These are phyloP conservation scores for Ophthalmolycus amberensis DNA, from an alignment of 2,113 vertebrate genomes.

Conservation along the genomic window DNA sequence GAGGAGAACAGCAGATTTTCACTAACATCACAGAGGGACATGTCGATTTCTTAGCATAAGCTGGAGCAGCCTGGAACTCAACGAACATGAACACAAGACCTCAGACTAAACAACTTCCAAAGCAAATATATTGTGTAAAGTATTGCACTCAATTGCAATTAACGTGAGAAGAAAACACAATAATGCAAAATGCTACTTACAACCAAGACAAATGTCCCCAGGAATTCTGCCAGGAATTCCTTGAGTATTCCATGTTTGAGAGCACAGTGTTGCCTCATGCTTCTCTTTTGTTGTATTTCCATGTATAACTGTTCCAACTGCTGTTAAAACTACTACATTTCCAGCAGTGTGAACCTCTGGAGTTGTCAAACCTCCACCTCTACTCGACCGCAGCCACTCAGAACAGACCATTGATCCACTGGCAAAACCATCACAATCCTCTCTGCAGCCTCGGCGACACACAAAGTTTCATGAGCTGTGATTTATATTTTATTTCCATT, in stretches of 20 bases:
- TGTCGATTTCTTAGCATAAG: neutral
- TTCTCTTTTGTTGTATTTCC: constrained; percentile 73
- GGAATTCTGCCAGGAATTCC: constrained; percentile 93
- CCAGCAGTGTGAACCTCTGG: constrained; percentile 42
- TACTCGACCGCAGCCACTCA: constrained; percentile 62
- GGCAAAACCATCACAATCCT: constrained; percentile 12
- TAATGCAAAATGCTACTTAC: constrained; percentile 84
- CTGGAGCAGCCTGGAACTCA: neutral
- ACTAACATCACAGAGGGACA: neutral
- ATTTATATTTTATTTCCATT: neutral
- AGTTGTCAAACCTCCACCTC: constrained; percentile 63
- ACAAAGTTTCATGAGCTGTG: neutral
- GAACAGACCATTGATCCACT: constrained; percentile 67
- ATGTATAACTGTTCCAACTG: constrained; percentile 56
- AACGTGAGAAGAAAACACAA: neutral
- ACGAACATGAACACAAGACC: neutral
- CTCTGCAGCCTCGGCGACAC: neutral
- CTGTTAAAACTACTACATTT: constrained; percentile 42
- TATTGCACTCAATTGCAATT: neutral
- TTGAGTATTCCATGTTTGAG: constrained; percentile 89
- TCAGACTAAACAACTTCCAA: neutral
- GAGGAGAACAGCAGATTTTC: neutral
- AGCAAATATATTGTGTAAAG: neutral
- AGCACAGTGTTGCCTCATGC: constrained; percentile 87
- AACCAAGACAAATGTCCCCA: constrained; percentile 93